A percentile compares a stretch with the other conserved stretches of the same genome.
These are phyloP conservation scores for Meriones unguiculatus DNA, from an alignment of 2,113 vertebrate species.

Conservation along the genomic window DNA sequence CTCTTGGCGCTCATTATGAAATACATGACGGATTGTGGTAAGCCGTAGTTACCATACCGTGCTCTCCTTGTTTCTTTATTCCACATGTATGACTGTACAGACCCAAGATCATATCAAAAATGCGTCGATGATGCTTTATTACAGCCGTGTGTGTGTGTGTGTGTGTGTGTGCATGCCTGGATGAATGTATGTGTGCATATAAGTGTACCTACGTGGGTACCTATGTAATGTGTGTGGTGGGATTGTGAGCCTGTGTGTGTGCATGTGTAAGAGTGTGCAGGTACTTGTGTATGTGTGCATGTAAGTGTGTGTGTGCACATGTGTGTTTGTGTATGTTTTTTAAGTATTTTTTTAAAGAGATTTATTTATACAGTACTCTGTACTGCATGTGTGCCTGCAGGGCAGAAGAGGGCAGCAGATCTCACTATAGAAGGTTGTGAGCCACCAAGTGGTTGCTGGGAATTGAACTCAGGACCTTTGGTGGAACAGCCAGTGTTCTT, in stretches of 20 bases:
- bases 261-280: neutral
- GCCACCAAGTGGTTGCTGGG: too few relatives aligned
- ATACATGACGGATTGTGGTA: neutral
- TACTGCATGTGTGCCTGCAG: too few relatives aligned
- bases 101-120: neutral
- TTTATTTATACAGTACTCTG: too few relatives aligned
- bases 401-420: too few relatives aligned
- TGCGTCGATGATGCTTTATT: neutral
- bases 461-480: too few relatives aligned
- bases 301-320: neutral
- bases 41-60: neutral
- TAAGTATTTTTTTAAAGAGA: too few relatives aligned
- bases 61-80: neutral
- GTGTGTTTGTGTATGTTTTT: neutral
- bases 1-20: neutral
- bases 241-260: neutral
- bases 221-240: neutral
- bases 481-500: too few relatives aligned
- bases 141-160: neutral
- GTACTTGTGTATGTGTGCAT: neutral
- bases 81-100: neutral
- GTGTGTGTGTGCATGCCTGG: neutral
- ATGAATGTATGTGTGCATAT: neutral
- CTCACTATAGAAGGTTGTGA: too few relatives aligned
- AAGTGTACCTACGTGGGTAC: neutral